Base-by-base conservation (phyloP, 2,113 vertebrate genomes). In the Lepus europaeus region DNA sequence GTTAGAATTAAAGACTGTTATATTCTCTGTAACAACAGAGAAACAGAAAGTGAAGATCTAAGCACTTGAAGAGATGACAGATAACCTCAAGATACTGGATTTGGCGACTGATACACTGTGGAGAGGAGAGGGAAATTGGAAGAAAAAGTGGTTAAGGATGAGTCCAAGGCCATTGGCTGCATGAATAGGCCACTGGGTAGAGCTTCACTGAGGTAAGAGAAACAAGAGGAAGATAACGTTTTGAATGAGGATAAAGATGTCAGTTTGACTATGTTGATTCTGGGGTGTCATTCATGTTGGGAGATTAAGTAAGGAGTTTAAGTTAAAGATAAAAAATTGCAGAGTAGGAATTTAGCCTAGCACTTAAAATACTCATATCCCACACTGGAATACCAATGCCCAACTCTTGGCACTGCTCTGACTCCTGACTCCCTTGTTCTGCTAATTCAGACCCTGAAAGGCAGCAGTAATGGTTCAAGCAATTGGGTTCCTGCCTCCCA, bases 311-410 rank as follows among this genome's bases (percentile, higher is more conserved):
- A 66, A 76, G 31, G 91, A 74, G 45, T 29, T 85, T 16, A 90
- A 93, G 29, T 82, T 70, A 92, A 93, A 87, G 23, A 84, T 27
- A 70, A 94, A 86, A 45, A 59, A 59, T 73, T 70, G 2, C 56
- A 59, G 56, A 17, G 56, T 59, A 19, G 56, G 56, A 59, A 59
- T 59, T 59, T 12, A 59, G 13, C 56, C 13, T 59, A 14, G 56
- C 56, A 59, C 14, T 59, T 59, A 59, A 19, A 4, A 14, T 17
- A 59, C 9, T 19, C 56, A 14, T 59, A 59, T 59, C 12, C 56
- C 16, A 59, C 56, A 59, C 39, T 59, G 16, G 19, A 59, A 19
- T 59, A 59, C 56, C 2, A 14, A 19, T 59, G 19, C 56, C 19
- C 56, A 59, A 19, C 6, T 45, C 39, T 45, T 45, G 39, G 39